Percentiles rank a stretch among this genome's conserved stretches.
Conservation (phyloP, 2,888 invertebrate genomes). For the Creontiades dilutus region DNA sequence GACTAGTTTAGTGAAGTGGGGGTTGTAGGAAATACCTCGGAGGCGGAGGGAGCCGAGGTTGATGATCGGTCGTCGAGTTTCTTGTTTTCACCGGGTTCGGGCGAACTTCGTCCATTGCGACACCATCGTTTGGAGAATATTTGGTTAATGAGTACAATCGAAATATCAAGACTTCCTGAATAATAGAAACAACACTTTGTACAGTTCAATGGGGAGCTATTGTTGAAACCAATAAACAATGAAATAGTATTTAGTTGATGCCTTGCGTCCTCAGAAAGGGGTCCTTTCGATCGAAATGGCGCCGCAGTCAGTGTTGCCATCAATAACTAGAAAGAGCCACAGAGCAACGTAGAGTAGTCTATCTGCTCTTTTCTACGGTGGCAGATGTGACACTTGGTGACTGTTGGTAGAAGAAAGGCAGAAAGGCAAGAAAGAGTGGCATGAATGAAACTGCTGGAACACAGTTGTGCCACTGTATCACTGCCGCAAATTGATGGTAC, state of each 20-base stretch:
- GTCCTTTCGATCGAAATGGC: slow-evolving; percentile 10
- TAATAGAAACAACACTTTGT: neutral
- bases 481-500: no score
- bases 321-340: no score
- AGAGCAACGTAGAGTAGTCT: no score
- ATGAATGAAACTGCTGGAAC: no score
- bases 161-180: neutral
- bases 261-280: neutral
- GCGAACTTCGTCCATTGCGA: neutral
- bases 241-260: neutral
- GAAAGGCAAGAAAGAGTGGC: no score
- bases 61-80: neutral
- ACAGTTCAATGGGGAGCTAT: no score
- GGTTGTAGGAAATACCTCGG: neutral
- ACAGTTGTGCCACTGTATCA: no score
- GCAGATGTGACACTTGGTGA: no score
- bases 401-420: no score
- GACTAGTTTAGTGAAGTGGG: slow-evolving; percentile 5
- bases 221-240: neutral
- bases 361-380: no score
- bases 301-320: neutral
- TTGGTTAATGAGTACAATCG: neutral
- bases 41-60: neutral
- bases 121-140: slow-evolving; percentile 6
- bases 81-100: slow-evolving; percentile 13